phyloP scores from a whole-genome alignment of 2,888 invertebrate species.

The Tinea semifulvella region DNA sequence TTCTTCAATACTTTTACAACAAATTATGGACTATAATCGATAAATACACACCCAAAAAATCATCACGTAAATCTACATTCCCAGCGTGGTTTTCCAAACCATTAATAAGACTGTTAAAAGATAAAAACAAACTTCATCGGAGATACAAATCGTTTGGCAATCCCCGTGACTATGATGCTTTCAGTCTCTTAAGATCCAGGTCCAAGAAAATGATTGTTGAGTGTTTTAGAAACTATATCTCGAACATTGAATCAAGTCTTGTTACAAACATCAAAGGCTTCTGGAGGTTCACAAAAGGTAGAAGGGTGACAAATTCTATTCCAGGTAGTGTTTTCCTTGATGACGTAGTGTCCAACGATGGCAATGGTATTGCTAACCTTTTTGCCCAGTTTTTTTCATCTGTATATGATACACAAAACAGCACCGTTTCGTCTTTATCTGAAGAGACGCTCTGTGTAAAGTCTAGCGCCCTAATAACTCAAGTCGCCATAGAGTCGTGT shows the following conservation, averaged over 20 bases:
- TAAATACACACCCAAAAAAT: neutral
- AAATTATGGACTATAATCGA: too few relatives aligned
- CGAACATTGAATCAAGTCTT: neutral
- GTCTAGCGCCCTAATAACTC: too few relatives aligned
- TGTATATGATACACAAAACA: neutral
- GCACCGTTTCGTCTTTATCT: too few relatives aligned
- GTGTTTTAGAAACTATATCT: neutral
- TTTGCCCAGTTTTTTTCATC: neutral
- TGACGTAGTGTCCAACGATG: neutral
- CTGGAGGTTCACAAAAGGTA: neutral
- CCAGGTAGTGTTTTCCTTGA: neutral
- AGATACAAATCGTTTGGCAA: neutral
- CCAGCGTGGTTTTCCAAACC: neutral
- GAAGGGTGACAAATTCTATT: neutral
- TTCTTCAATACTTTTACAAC: too few relatives aligned
- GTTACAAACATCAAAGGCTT: neutral
- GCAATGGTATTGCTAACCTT: neutral
- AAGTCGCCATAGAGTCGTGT: too few relatives aligned
- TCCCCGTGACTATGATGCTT: conserved; percentile 1
- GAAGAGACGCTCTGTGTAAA: too few relatives aligned
- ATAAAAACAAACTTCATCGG: neutral
- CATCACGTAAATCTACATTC: neutral
- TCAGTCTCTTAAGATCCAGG: neutral
- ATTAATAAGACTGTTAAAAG: neutral
- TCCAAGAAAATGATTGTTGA: neutral